These are phyloP conservation scores for Caenorhabditis virilis DNA, from an alignment of 2,888 invertebrate species.

Conservation along the genomic window DNA sequence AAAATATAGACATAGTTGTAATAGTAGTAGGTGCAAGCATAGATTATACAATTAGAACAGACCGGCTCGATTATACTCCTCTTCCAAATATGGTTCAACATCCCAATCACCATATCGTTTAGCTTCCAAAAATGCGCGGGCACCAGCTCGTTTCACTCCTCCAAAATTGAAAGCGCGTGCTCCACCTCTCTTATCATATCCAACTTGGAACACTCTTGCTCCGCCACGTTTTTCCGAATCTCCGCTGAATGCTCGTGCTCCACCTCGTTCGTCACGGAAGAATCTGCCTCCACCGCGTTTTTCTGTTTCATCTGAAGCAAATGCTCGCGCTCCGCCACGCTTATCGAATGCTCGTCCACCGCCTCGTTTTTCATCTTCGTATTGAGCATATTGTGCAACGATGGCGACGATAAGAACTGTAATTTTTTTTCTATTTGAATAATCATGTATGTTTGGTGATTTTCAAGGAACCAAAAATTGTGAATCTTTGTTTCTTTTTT, in stretches of 20 bases:
- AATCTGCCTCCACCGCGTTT: conserved; percentile 29
- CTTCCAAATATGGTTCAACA: conserved; percentile 21
- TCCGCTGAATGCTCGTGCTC: conserved; percentile 30
- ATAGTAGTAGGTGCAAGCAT: neutral
- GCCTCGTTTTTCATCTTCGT: conserved; percentile 29
- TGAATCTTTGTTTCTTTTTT: too few species aligned
- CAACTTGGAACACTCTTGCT: conserved; percentile 14
- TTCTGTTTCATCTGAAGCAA: conserved; percentile 16
- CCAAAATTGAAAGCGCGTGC: neutral
- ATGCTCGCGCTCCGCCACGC: conserved; percentile 27
- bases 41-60: conserved; percentile 12
- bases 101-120: conserved; percentile 38
- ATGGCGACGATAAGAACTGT: conserved; percentile 20
- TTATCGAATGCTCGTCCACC: conserved; percentile 38
- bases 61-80: conserved; percentile 32
- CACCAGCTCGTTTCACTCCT: conserved; percentile 33
- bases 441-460: too few species aligned
- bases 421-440: too few species aligned
- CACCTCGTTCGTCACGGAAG: conserved; percentile 31
- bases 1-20: too few species aligned
- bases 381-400: conserved; percentile 17
- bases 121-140: conserved; percentile 32
- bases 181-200: conserved; percentile 3
- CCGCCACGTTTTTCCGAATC: conserved; percentile 11
- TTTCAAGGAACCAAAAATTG: too few species aligned